Evolutionary conservation across 2,888 invertebrate genomes (phyloP), one percentile per base, ranked within the genome.

Genomic region (Xanthorhoe designata): DNA sequence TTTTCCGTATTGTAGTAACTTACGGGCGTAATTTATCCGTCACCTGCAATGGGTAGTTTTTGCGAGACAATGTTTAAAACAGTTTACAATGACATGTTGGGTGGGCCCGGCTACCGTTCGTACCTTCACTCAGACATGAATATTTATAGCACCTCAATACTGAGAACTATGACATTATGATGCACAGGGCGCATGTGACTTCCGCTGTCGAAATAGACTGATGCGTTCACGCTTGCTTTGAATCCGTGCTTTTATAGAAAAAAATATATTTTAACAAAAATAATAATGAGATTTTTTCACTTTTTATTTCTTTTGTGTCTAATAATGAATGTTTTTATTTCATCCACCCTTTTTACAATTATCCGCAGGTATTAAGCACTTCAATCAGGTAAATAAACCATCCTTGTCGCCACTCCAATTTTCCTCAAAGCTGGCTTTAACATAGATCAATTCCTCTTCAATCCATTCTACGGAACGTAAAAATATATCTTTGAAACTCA

Each of bases 201-300:
- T 90, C 91, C 90, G 89, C 71, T 84, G 84, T 86, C 83, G 79
- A 91, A 89, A 89, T 89, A 87, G 87, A 88, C 75, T 77, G 68
- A 76, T 78, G 79, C 77, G 75, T 77, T 75, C 77, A 61, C 35
- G 61, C 64, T 69, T 38, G 51, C 61, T 64, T 66, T 50, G 74
- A 64, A 64, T 68, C 35, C 56, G 47, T 38, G 49, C 18, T 47
- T 54, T 51, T 62, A 59, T 38, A 0, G 32, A 18, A 50, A 55
- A 50, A 29, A 53, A 17, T 52, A 4, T 52, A 24, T 7, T 18
- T 1, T 1, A 32, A 52, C 6, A 42, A 42, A 13, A 42, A 3
- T 2, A 42, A 13, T 42, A 42, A 13, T 38, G 10, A 38, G 13
- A 24, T 6, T 18, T 19, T 4, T 50, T 15, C 10, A 18, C 18